phyloP scores from a whole-genome alignment of 2,888 invertebrate genomes.

The Habrosyne pyritoides region DNA sequence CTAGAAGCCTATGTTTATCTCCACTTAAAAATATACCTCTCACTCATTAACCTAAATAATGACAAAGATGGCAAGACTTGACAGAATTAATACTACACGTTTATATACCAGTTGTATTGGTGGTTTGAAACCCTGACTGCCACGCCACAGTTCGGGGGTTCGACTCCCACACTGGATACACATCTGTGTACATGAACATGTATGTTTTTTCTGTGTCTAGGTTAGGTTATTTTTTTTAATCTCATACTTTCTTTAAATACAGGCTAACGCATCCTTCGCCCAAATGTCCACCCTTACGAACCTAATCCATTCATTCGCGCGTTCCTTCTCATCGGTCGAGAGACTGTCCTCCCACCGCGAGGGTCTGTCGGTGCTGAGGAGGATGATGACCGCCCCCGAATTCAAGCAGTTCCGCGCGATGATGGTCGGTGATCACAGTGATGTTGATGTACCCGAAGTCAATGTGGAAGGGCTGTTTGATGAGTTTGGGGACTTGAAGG shows the following conservation, averaged over 20 bases:
- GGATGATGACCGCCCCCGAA: conserved; percentile 44
- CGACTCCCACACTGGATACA: too few relatives aligned
- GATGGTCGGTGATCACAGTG: conserved; percentile 39
- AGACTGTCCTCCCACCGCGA: conserved; percentile 52
- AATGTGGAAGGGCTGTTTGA: conserved; percentile 56
- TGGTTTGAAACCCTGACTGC: too few relatives aligned
- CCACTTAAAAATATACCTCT: too few relatives aligned
- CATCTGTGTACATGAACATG: too few relatives aligned
- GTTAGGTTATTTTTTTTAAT: background rate
- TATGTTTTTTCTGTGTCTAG: conserved; percentile 19
- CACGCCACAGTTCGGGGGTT: too few relatives aligned
- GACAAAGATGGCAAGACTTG: too few relatives aligned
- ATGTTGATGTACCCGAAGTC: conserved; percentile 35
- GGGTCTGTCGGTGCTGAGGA: conserved; percentile 53
- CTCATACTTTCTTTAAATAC: conserved; percentile 21
- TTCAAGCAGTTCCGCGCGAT: conserved; percentile 45
- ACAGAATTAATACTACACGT: too few relatives aligned
- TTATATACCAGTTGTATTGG: too few relatives aligned
- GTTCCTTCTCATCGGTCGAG: conserved; percentile 57
- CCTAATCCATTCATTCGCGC: conserved; percentile 66
- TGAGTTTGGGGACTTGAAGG: conserved; percentile 60
- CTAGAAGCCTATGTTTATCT: too few relatives aligned
- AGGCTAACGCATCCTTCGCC: conserved; percentile 83
- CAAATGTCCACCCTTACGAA: conserved; percentile 69
- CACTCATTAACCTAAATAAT: too few relatives aligned